Base-by-base conservation (phyloP, 2,113 vertebrate species). In the Oreotragus oreotragus region DNA sequence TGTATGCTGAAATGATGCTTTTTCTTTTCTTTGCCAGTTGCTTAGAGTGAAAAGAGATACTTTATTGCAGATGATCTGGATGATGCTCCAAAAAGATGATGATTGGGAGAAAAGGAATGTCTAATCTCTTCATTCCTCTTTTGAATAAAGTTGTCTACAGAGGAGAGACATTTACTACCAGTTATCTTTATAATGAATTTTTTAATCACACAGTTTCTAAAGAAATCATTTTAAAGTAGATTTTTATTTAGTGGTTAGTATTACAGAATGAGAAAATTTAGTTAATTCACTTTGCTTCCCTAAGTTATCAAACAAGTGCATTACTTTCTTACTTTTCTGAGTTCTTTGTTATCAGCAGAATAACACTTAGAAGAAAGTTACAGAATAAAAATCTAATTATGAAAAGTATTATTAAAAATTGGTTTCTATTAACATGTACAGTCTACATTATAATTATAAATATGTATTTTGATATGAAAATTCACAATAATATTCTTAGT, bases 361-460 rank as follows among this genome's bases (percentile, higher is more conserved):
- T 36, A 66, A 25, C 60, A 80, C 55, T 97, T 96, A 87, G 70
- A 95, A 96, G 66, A 92, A 88, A 88, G 58, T 88, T 90, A 86
- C 19, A 97, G 76, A 89, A 96, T 86, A 98, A 33, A 98, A 51
- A 96, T 96, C 57, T 84, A 95, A 96, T 97, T 97, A 93, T 90
- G 90, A 57, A 91, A 96, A 47, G 14, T 95, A 89, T 91, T 92
- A 1, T 80, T 85, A 96, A 97, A 96, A 92, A 93, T 36, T 95
- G 51, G 64, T 76, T 98, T 95, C 39, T 96, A 7, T 94, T 98
- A 94, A 86, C 49, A 90, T 51, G 79, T 73, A 87, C 11, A 77
- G 64, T 90, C 47, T 81, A 91, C 9, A 90, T 97, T 95, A 84
- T 95, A 95, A 94, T 98, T 98, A 58, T 43, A 6, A 88, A 49